Evolutionary conservation across 1,140 invertebrate species (phyloP).

Genomic region (Drosophila repleta): DNA sequence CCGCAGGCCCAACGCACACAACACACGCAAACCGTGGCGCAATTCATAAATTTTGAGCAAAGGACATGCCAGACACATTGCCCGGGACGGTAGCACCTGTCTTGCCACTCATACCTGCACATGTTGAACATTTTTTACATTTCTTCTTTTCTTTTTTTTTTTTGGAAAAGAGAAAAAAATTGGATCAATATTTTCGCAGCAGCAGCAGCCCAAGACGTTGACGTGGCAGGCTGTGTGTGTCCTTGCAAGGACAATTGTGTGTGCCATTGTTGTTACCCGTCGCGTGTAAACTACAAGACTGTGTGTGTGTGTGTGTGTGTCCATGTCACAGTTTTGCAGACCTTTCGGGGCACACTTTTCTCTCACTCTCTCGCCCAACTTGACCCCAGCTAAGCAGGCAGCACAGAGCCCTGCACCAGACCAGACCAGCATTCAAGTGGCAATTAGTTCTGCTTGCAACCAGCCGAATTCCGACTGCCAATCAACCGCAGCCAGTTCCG

Average conservation of each 20-base stretch:
- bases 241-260: slow-evolving; percentile 78
- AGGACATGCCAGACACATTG: slow-evolving; percentile 15
- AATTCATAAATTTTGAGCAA: slow-evolving; percentile 65
- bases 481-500: not conserved
- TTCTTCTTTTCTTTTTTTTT: slow-evolving; percentile 37
- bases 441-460: slow-evolving; percentile 57
- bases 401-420: slow-evolving; percentile 1
- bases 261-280: slow-evolving; percentile 29
- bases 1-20: slow-evolving; percentile 33
- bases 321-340: slow-evolving; percentile 20
- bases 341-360: not conserved
- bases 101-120: slow-evolving; percentile 45
- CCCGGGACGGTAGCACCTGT: slow-evolving; percentile 6
- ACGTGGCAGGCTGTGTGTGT: slow-evolving; percentile 66
- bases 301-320: slow-evolving; percentile 2
- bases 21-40: slow-evolving; percentile 25
- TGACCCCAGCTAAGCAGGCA: slow-evolving; percentile 35
- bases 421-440: slow-evolving; percentile 55
- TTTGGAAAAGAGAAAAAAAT: slow-evolving; percentile 29
- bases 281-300: slow-evolving; percentile 22
- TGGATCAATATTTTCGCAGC: slow-evolving; percentile 73
- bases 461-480: slow-evolving; percentile 20
- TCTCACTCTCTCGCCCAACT: slow-evolving; percentile 10
- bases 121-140: slow-evolving; percentile 49
- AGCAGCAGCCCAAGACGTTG: slow-evolving; percentile 65